A percentile compares a stretch with the other conserved stretches of the same genome.
phyloP scores from a whole-genome alignment of 2,888 invertebrate genomes.

The Drosophila aldrichi region DNA sequence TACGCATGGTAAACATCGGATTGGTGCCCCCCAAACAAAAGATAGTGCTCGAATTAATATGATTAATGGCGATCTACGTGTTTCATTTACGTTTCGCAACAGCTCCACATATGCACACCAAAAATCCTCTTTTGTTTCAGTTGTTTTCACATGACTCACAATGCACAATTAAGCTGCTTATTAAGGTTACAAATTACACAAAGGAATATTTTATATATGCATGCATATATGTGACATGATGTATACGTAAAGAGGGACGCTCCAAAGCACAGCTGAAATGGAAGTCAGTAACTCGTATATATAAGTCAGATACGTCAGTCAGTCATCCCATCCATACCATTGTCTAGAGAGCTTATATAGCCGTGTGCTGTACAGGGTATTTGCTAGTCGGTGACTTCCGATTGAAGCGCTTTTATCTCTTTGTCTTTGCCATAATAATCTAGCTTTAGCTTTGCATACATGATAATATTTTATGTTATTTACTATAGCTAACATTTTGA shows the following conservation, averaged over 20 bases:
- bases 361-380: not conserved
- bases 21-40: not conserved
- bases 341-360: no score
- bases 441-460: not conserved
- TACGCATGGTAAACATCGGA: constrained; percentile 48
- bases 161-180: constrained; percentile 19
- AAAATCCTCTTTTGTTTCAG: constrained; percentile 24
- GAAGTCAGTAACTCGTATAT: not conserved
- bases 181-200: constrained; percentile 12
- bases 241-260: not conserved
- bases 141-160: constrained; percentile 21
- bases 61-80: constrained; percentile 30
- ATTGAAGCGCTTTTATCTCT: no score
- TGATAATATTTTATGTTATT: not conserved
- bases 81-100: constrained; percentile 9
- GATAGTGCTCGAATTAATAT: constrained; percentile 10
- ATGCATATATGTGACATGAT: no score
- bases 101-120: not conserved
- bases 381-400: not conserved
- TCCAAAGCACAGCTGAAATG: not conserved
- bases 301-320: no score
- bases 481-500: not conserved
- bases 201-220: not conserved
- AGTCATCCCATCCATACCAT: no score
- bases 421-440: not conserved